phyloP scores from a whole-genome alignment of 1,140 invertebrate species.

The Lasioglossum albipes region DNA sequence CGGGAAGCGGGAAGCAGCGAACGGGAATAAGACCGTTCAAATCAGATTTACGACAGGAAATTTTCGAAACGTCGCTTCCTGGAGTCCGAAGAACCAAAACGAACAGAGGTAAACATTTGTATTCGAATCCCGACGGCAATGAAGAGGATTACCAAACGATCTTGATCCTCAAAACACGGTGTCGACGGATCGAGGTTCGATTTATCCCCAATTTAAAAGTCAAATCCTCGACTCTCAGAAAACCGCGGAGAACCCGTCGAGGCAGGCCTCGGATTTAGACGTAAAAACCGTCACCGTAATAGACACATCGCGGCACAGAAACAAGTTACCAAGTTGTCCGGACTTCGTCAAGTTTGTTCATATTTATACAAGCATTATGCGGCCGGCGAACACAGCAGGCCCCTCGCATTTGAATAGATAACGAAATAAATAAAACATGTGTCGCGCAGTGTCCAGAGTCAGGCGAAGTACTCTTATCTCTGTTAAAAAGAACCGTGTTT shows the following conservation, averaged over 20 bases:
- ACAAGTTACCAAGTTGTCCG: neutral
- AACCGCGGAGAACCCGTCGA: neutral
- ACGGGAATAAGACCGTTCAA: conserved; percentile 2
- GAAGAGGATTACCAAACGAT: neutral
- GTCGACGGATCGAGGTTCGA: no score
- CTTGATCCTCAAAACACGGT: no score
- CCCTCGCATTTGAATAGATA: conserved; percentile 4
- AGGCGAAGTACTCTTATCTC: no score
- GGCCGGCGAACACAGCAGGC: no score
- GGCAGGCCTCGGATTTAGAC: neutral
- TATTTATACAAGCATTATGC: neutral
- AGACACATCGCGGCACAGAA: neutral
- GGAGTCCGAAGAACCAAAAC: no score
- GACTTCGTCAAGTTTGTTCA: neutral
- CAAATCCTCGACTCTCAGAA: no score
- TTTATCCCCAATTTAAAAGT: no score
- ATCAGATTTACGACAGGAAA: conserved; percentile 13
- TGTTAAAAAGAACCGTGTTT: neutral
- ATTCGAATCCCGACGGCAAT: neutral
- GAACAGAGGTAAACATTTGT: no score
- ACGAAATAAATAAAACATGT: conserved; percentile 16
- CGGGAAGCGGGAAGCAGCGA: neutral
- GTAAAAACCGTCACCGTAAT: neutral
- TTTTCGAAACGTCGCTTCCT: neutral
- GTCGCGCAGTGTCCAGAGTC: neutral